These are phyloP conservation scores for Acinonyx jubatus DNA, from an alignment of 2,113 vertebrate species.

Conservation along the genomic window DNA sequence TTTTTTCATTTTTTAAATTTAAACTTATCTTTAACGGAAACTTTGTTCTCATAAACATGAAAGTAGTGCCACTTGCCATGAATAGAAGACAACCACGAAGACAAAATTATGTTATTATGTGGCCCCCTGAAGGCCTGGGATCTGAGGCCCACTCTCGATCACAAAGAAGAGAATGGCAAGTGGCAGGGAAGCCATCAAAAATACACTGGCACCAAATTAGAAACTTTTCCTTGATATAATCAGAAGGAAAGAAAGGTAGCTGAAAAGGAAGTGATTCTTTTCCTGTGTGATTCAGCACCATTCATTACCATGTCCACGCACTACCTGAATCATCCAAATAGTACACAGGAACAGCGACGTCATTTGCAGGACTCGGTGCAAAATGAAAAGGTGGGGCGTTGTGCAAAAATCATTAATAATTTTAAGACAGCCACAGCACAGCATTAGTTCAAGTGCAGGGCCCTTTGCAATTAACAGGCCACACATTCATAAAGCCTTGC, in stretches of 20 bases:
- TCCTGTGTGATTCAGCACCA: neutral
- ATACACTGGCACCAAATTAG: neutral
- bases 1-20: neutral
- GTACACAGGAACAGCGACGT: neutral
- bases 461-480: neutral
- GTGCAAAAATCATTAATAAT: neutral
- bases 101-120: neutral
- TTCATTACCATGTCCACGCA: neutral
- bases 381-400: neutral
- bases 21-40: neutral
- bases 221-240: slow-evolving; percentile 3
- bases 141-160: neutral
- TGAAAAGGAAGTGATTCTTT: neutral
- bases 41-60: neutral
- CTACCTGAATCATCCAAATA: neutral
- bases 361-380: neutral
- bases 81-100: neutral
- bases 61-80: neutral
- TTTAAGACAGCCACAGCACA: neutral
- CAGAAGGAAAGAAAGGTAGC: neutral
- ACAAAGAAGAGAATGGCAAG: neutral
- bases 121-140: neutral
- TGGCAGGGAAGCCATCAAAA: neutral
- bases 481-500: neutral
- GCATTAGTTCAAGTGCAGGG: neutral